A percentile compares a stretch with the other conserved stretches of the same genome.
phyloP scores from a whole-genome alignment of 1,140 invertebrate genomes.

The Planococcus citri region DNA sequence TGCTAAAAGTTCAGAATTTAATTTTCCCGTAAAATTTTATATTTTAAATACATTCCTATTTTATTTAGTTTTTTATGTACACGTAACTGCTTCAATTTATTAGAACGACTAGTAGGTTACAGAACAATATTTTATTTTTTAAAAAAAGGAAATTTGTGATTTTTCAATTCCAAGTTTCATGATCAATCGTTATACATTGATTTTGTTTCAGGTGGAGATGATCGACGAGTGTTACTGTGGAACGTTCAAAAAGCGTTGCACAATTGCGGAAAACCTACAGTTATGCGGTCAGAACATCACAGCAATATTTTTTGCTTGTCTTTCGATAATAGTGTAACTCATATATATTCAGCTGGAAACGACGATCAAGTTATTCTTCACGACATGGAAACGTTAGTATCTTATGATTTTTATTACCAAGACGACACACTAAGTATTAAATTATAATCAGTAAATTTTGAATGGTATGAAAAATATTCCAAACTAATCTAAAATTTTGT shows the following conservation, averaged over 20 bases:
- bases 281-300: conserved; percentile 69
- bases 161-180: too few species aligned
- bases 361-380: conserved; percentile 88
- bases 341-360: conserved; percentile 85
- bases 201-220: conserved; percentile 63
- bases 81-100: too few species aligned
- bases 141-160: too few species aligned
- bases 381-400: conserved; percentile 58
- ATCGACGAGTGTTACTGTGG: conserved; percentile 79
- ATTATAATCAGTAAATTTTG: not conserved
- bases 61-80: too few species aligned
- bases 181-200: too few species aligned
- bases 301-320: conserved; percentile 90
- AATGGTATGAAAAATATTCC: too few species aligned
- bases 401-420: not conserved
- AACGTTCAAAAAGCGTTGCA: conserved; percentile 60
- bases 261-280: conserved; percentile 44
- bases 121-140: too few species aligned
- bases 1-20: too few species aligned
- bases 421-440: not conserved
- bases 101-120: too few species aligned
- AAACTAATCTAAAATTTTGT: too few species aligned
- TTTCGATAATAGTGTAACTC: conserved; percentile 63
- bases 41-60: too few species aligned
- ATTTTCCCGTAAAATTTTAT: too few species aligned